Conservation (phyloP, 92 coral and sea anemone genomes). For the Ricordea florida region DNA sequence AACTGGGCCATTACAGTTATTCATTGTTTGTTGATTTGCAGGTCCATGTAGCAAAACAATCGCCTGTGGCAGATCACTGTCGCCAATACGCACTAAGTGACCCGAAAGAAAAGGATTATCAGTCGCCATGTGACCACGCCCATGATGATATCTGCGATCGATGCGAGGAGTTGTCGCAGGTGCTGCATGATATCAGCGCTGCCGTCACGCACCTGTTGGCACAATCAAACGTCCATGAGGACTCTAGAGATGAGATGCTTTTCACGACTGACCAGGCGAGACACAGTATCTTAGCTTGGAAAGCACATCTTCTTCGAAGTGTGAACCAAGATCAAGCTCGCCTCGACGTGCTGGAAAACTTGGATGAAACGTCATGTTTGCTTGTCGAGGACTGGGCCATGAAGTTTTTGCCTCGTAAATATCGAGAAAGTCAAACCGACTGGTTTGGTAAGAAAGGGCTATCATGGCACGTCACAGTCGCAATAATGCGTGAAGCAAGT, state of each 20-base stretch:
- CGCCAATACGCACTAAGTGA: neutral
- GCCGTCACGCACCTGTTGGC: neutral
- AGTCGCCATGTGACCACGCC: neutral
- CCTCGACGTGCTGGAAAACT: constrained; percentile 11
- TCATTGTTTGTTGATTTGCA: neutral
- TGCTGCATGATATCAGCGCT: neutral
- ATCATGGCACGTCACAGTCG: constrained; percentile 59
- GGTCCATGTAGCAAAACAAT: neutral
- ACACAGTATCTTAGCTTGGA: constrained; percentile 47
- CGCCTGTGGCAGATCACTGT: neutral
- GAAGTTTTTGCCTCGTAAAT: constrained; percentile 51
- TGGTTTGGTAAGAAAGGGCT: constrained; percentile 56
- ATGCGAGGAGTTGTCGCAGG: neutral
- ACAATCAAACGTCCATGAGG: no score
- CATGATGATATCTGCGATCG: neutral
- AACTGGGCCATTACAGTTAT: neutral
- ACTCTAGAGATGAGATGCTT: constrained; percentile 23
- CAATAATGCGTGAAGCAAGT: neutral
- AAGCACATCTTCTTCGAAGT: constrained; percentile 44
- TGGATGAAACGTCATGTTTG: constrained; percentile 4
- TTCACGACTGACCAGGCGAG: constrained; percentile 30
- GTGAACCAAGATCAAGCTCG: constrained; percentile 52
- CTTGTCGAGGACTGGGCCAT: constrained; percentile 48
- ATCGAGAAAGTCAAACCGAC: constrained; percentile 50
- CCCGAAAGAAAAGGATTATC: neutral